Evolutionary conservation across 35 echinoderm and acorn worm genomes (phyloP), one percentile per base, ranked within the genome.

Genomic region (Acanthaster planci): DNA sequence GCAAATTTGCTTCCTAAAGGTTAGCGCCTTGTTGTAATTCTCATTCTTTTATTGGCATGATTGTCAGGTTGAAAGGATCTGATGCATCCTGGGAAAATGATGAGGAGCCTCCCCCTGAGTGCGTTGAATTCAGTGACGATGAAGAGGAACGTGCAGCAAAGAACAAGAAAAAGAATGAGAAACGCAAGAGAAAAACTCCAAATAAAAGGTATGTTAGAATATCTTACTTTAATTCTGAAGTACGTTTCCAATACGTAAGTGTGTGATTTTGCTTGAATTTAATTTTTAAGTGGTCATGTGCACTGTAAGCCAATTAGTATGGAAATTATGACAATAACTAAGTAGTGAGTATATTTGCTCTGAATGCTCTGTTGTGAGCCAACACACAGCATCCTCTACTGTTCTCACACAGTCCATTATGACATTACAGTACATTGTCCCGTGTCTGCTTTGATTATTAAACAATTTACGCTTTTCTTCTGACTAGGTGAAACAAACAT

Each of bases 11-110:
- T 47, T 12, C 12, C 4, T 47, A n/a, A n/a, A n/a, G n/a, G n/a
- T n/a, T n/a, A n/a, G n/a, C n/a, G n/a, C n/a, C n/a, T n/a, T n/a
- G n/a, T n/a, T n/a, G n/a, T n/a, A n/a, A 35, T 72, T 35, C 30
- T 10, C 34, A 34, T 72, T 12, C 34, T 72, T 26, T 72, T 14
- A 72, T 72, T 72, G 29, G 26, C 80, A 85, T 84, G 19, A 31
- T 82, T 89, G 31, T 15, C 76, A 97, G 94, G 54, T 58, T 83
- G 36, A 89, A 86, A 50, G 94, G 94, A 9, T 97, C 94, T 7
- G 94, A 97, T 93, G 94, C 94, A 50, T 97, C 94, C 1, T 97
- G 94, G 94, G 86, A 87, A 52, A 90, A 93, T 57, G 94, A 97
- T 54, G 90, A 97, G 67, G 94, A 97, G 76, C 90, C 90, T 12